Conservation (phyloP, 2,888 invertebrate genomes). For the Polydrusus tereticollis region DNA sequence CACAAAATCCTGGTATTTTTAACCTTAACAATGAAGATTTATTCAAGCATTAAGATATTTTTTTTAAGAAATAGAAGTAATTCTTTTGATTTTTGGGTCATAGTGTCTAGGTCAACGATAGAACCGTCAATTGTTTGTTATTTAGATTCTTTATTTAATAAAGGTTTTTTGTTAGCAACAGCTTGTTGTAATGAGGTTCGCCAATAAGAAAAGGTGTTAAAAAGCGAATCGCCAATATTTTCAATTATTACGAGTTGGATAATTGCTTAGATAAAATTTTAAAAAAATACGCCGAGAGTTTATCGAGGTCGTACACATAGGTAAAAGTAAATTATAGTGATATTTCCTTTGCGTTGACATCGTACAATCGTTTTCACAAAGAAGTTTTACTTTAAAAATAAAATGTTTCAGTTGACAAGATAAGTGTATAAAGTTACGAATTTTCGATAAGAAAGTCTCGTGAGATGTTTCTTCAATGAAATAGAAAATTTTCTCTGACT, state of each 20-base stretch:
- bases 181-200: background rate
- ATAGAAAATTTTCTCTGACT: too few species aligned
- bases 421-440: too few species aligned
- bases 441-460: too few species aligned
- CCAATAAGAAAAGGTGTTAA: background rate
- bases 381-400: too few species aligned
- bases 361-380: too few species aligned
- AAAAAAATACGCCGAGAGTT: background rate
- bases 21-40: background rate
- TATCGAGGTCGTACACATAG: background rate
- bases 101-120: slow-evolving; percentile 19
- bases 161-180: background rate
- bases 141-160: background rate
- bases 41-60: slow-evolving; percentile 20
- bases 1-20: background rate
- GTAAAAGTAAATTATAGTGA: background rate
- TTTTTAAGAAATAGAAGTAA: background rate
- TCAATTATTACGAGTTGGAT: background rate
- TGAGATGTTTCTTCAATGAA: too few species aligned
- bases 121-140: background rate
- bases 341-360: background rate
- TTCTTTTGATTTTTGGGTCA: slow-evolving; percentile 18
- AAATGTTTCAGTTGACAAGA: too few species aligned
- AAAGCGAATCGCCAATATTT: background rate
- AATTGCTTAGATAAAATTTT: slow-evolving; percentile 1